Evolutionary conservation across 1,140 invertebrate genomes (phyloP), one percentile per base, ranked within the genome.

Genomic region (Vanessa atalanta): DNA sequence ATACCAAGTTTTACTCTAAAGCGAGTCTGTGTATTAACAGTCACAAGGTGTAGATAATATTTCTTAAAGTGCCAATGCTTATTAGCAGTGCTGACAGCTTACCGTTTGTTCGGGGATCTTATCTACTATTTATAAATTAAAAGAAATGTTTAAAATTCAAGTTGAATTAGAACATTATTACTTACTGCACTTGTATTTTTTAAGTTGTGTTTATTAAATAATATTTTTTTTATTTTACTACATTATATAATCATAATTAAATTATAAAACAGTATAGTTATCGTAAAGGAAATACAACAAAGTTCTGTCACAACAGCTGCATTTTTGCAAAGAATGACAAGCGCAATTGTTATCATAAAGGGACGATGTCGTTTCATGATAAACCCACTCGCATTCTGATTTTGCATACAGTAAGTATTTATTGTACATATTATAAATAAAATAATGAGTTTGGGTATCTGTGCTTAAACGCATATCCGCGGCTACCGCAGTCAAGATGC

Each of bases 401-500:
- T 73, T 73, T 51, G 55, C 47, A 43, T 53, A 16, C 51, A 53
- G n/a, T 72, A 20, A 53, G 63, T 50, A 43, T 72, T 76, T 68
- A 47, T 53, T 73, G 37, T 63, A 64, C 50, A 60, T n/a, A 55
- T 26, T 60, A 64, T 60, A 43, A 50, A 66, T 65, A 64, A 72
- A 60, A 51, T 57, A 73, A 66, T 65, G 76, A 83, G 75, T 86
- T 89, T 90, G 87, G 80, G 72, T 72, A 83, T 57, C 85, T 66
- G 73, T 80, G 81, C 71, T 61, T 78, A 85, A 88, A 85, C 89
- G 89, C 89, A 91, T 90, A 81, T 77, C 80, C 79, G 82, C 81
- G 78, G 70, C 82, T 79, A 75, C 73, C 84, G 82, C 90, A 92
- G 90, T 92, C 88, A 86, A 77, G 82, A 90, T 90, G 90, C 90